Conservation (phyloP, 2,113 vertebrate genomes). For the Corydoras maculifer region DNA sequence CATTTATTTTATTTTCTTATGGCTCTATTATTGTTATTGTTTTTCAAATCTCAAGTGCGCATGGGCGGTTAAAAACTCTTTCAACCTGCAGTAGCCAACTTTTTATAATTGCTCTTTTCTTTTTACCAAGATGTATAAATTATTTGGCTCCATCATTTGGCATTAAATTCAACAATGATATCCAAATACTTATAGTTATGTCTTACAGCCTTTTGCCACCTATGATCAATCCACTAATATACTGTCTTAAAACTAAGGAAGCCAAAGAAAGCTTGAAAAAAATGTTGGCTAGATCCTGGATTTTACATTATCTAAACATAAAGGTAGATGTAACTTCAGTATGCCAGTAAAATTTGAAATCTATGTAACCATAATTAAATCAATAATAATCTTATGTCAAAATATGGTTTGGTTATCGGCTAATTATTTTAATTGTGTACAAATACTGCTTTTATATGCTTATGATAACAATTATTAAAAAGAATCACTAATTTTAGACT, state of each 20-base stretch:
- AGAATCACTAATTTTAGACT: too few relatives aligned
- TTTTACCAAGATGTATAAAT: conserved; percentile 55
- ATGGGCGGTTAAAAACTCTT: conserved; percentile 48
- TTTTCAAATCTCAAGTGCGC: conserved; percentile 31
- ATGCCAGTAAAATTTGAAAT: conserved; percentile 4
- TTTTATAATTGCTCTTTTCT: conserved; percentile 54
- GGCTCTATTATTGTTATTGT: conserved; percentile 48
- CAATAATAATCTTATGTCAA: too few relatives aligned
- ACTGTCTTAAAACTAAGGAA: conserved; percentile 55
- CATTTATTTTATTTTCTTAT: conserved; percentile 58
- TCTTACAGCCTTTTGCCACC: conserved; percentile 54
- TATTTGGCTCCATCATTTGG: conserved; percentile 50
- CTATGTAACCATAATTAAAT: too few relatives aligned
- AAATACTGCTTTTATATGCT: too few relatives aligned
- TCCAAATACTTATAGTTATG: conserved; percentile 49
- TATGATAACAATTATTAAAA: too few relatives aligned
- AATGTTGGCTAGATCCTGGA: conserved; percentile 5
- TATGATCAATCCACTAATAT: conserved; percentile 58
- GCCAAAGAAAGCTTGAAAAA: conserved; percentile 49
- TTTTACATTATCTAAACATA: background rate
- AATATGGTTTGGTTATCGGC: background rate
- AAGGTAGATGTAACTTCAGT: conserved; percentile 33
- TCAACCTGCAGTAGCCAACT: conserved; percentile 61
- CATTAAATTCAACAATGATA: conserved; percentile 41
- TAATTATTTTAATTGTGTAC: too few relatives aligned